Percentiles rank a stretch among this genome's conserved stretches.
Conservation (phyloP, 1,140 invertebrate species). For the Pogonomyrmex californicus region DNA sequence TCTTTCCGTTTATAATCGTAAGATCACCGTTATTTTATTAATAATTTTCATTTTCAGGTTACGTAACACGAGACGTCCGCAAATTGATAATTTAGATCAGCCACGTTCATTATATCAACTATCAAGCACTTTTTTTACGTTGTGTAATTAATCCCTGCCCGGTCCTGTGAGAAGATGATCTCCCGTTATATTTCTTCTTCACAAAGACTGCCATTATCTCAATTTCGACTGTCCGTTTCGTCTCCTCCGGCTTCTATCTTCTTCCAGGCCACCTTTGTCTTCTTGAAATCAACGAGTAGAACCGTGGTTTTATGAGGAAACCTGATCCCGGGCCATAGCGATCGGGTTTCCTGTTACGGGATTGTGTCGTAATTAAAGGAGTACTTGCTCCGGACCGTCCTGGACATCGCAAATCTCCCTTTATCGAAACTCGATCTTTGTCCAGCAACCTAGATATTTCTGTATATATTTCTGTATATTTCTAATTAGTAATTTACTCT, state of each 20-base stretch:
- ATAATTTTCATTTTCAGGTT: neutral
- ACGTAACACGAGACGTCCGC: neutral
- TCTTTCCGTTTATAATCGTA: neutral
- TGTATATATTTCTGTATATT: neutral
- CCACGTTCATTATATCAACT: neutral
- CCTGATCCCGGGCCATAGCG: neutral
- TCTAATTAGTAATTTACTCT: slow-evolving; percentile 7
- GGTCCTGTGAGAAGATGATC: neutral
- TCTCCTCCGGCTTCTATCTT: slow-evolving; percentile 3
- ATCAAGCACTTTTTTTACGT: neutral
- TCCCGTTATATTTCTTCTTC: neutral
- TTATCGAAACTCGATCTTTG: slow-evolving; percentile 14
- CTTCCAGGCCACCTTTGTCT: neutral
- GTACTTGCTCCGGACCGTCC: neutral
- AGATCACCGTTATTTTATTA: neutral
- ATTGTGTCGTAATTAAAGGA: slow-evolving; percentile 45
- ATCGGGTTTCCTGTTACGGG: slow-evolving; percentile 24
- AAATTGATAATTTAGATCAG: slow-evolving; percentile 11
- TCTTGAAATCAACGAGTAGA: neutral
- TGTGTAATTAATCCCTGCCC: neutral
- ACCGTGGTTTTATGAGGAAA: slow-evolving; percentile 36
- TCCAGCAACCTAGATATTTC: too few species aligned
- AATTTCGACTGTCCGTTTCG: neutral
- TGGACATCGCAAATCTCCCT: neutral
- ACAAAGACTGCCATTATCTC: neutral